Evolutionary conservation across 2,888 invertebrate species (phyloP), one percentile per base, ranked within the genome.

Genomic region (Parasteatoda lunata): DNA sequence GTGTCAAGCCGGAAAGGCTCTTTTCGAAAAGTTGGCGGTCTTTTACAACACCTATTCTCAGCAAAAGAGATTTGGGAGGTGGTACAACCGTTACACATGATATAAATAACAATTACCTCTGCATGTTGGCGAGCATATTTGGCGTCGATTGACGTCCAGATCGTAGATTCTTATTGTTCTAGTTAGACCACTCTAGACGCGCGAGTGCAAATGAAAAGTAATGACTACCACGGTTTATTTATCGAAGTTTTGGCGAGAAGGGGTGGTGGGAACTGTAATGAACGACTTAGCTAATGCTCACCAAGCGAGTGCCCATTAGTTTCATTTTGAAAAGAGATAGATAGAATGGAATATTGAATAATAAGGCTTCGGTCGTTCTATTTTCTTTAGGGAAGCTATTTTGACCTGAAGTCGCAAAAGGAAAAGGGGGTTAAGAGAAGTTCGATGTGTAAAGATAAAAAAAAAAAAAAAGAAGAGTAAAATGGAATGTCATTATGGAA

Each of bases 51-150:
- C 30, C 30, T 30, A 30, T 30, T 30, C 30, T 30, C 30, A 30
- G 30, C 30, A 30, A 30, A 30, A 30, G 30, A 30, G 30, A 30
- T 30, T 30, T 30, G 30, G 30, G 30, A 30, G 30, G 77, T 52
- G 30, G 54, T 59, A 59, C 30, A n/a, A n/a, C 59, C 11, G 59
- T 59, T 59, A 59, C 59, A 59, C 84, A 84, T 73, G 75, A 69
- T 79, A 85, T 86, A 86, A 86, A 86, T 86, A 80, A 80, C 85
- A 86, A 86, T 86, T 86, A 86, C 68, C 45, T 15, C 54, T 45
- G 54, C 52, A 30, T 49, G 47, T 69, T 52, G 64, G 30, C 79
- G 48, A 54, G 51, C 66, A 84, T 84, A 78, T 78, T 84, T 72
- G 48, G 68, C 76, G 59, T 6, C 85, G 85, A 86, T 86, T 86